phyloP scores from a whole-genome alignment of 2,888 invertebrate species.

The Drosophila leonis region DNA sequence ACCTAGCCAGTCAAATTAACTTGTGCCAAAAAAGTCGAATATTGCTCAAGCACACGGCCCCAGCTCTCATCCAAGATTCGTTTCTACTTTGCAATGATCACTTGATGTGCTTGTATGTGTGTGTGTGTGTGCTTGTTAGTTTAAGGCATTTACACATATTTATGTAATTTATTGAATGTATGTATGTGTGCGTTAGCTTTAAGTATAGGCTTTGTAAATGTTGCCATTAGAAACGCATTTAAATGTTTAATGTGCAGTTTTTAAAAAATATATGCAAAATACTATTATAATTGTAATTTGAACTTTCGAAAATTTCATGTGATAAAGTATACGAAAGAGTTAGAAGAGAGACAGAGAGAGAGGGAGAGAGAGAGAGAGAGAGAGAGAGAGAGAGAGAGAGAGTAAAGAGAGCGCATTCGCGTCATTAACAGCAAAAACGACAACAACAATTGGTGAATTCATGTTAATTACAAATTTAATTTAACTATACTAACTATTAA shows the following conservation, averaged over 20 bases:
- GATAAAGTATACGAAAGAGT: conserved; percentile 75
- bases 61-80: conserved; percentile 30
- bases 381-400: background rate
- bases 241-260: conserved; percentile 60
- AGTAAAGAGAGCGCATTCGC: background rate
- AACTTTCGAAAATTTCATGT: conserved; percentile 79
- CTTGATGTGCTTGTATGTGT: conserved; percentile 38
- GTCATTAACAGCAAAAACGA: conserved; percentile 31
- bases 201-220: conserved; percentile 78
- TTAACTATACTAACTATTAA: conserved; percentile 63
- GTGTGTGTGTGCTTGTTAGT: conserved; percentile 57
- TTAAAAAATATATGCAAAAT: conserved; percentile 23
- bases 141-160: conserved; percentile 53
- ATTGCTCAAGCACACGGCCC: conserved; percentile 71
- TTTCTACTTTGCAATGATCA: conserved; percentile 28
- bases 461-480: conserved; percentile 71
- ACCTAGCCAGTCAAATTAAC: conserved; percentile 77
- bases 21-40: conserved; percentile 83
- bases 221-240: conserved; percentile 79
- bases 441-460: conserved; percentile 54
- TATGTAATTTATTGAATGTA: conserved; percentile 67
- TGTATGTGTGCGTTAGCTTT: conserved; percentile 55
- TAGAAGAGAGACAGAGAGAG: conserved; percentile 1
- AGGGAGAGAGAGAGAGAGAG: background rate
- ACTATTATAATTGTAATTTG: conserved; percentile 60